These are phyloP conservation scores for Lateolabrax maculatus DNA, from an alignment of 2,797 vertebrate genomes.

Conservation along the genomic window DNA sequence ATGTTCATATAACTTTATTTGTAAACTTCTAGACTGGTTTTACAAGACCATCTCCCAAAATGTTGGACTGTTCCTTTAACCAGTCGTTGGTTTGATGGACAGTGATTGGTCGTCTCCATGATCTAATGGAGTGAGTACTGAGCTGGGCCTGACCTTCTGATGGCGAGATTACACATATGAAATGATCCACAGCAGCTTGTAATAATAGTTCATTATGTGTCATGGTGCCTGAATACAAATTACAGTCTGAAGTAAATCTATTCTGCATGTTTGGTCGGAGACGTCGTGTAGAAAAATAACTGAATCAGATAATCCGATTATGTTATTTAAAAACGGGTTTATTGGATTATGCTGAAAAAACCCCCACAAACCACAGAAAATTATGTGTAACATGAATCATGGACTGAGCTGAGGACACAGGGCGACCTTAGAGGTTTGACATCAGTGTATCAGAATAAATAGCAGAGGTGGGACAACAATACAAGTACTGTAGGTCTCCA, in stretches of 20 bases:
- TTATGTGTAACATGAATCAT: neutral
- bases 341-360: neutral
- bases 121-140: neutral
- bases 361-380: neutral
- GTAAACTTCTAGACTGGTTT: too few species aligned
- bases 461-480: too few species aligned
- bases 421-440: too few species aligned
- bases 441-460: too few species aligned
- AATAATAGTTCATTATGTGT: neutral
- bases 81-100: too few species aligned
- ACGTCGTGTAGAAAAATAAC: neutral
- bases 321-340: neutral
- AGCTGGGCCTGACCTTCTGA: neutral
- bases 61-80: neutral
- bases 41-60: too few species aligned
- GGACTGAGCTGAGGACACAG: neutral
- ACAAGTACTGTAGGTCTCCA: too few species aligned
- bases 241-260: neutral
- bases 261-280: neutral
- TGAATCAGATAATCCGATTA: neutral
- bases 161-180: neutral
- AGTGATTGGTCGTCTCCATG: neutral
- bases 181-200: conserved; percentile 6
- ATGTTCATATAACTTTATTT: too few species aligned
- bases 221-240: neutral